Percentiles rank a stretch among this genome's conserved stretches.
These are phyloP conservation scores for Willisornis vidua DNA, from an alignment of 2,113 vertebrate species.

Conservation along the genomic window DNA sequence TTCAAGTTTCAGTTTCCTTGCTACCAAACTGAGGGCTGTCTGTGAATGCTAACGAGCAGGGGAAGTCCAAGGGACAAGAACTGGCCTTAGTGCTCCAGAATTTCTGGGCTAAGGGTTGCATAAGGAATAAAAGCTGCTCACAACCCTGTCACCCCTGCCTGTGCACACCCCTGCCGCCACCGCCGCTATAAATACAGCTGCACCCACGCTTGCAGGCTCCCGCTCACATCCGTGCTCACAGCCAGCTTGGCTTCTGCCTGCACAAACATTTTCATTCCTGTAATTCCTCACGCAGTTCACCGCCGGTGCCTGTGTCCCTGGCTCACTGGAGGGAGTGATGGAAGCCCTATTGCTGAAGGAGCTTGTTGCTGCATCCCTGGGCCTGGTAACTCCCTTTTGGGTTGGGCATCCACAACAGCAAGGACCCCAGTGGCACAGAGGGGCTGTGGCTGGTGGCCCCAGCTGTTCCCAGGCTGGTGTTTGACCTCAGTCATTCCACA, in stretches of 20 bases:
- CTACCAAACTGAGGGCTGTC: neutral
- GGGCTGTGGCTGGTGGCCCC: neutral
- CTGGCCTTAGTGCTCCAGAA: neutral
- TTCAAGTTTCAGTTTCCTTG: neutral
- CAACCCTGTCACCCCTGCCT: neutral
- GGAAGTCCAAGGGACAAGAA: neutral
- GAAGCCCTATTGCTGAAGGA: neutral
- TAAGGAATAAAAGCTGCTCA: neutral
- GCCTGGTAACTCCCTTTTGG: neutral
- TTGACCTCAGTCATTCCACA: constrained; percentile 31
- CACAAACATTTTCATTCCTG: constrained; percentile 54
- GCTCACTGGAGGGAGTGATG: neutral
- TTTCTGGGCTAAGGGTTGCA: neutral
- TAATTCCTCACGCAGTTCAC: constrained; percentile 11
- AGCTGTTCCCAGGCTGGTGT: constrained; percentile 30
- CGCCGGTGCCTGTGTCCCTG: neutral
- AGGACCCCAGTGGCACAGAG: neutral
- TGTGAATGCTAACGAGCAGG: neutral
- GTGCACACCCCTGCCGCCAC: neutral
- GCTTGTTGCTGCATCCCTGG: neutral
- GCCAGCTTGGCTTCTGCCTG: constrained; percentile 54
- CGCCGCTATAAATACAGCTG: neutral
- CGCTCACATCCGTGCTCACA: neutral
- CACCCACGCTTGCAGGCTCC: neutral
- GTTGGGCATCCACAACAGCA: neutral